phyloP scores from a whole-genome alignment of 1,140 invertebrate species.

The Drosophila bipectinata region DNA sequence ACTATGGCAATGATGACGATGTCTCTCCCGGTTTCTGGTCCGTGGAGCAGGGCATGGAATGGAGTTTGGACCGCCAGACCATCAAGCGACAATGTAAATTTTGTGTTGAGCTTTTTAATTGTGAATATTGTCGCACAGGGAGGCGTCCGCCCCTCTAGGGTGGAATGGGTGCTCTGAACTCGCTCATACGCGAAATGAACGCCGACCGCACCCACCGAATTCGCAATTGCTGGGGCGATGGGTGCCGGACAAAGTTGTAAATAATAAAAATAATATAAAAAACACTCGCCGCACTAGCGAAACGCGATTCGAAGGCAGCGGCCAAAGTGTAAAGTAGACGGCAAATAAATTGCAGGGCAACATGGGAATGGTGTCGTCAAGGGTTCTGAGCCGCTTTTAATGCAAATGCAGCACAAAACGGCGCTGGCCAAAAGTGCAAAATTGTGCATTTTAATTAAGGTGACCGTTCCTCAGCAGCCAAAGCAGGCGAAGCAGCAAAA shows the following conservation, averaged over 20 bases:
- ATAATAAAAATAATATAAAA: conserved; percentile 71
- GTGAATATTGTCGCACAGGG: conserved; percentile 58
- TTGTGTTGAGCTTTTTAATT: conserved; percentile 83
- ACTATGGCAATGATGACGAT: conserved; percentile 48
- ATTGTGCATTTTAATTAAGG: conserved; percentile 83
- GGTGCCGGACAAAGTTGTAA: conserved; percentile 48
- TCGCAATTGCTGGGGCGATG: conserved; percentile 30
- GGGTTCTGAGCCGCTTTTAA: conserved; percentile 62
- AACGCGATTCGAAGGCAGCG: conserved; percentile 55
- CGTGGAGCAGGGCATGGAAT: conserved; percentile 8
- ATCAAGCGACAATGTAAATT: conserved; percentile 82
- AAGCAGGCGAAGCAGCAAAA: conserved; percentile 1
- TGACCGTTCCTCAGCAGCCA: conserved; percentile 59
- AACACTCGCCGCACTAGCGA: conserved; percentile 38
- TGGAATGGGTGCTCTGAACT: background rate
- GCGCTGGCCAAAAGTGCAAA: conserved; percentile 76
- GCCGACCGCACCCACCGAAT: conserved; percentile 68
- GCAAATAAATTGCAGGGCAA: conserved; percentile 74
- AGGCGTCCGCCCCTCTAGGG: background rate
- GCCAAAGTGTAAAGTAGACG: conserved; percentile 69
- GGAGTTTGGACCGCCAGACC: conserved; percentile 45
- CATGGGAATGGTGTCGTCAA: conserved; percentile 60
- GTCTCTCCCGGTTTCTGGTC: conserved; percentile 40
- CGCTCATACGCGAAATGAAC: conserved; percentile 78
- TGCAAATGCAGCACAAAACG: conserved; percentile 79